Evolutionary conservation across 2,888 invertebrate genomes (phyloP).

Genomic region (Ochropleura plecta): DNA sequence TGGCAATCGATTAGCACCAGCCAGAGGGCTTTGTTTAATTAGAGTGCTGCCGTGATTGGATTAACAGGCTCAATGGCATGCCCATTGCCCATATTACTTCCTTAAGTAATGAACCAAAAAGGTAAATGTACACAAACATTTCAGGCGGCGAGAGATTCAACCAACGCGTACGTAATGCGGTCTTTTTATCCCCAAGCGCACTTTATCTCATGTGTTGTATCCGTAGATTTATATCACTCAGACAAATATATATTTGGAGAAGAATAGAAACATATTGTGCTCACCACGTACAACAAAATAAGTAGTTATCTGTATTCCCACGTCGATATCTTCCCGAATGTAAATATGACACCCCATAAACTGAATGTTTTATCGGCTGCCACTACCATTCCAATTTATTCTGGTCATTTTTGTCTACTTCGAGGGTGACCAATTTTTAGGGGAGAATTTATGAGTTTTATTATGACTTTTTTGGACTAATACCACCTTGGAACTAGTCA

Average conservation of each 20-base stretch:
- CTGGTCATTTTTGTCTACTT: constrained; percentile 89
- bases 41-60: constrained; percentile 84
- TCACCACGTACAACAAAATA: constrained; percentile 67
- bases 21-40: constrained; percentile 84
- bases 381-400: constrained; percentile 90
- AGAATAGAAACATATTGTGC: constrained; percentile 74
- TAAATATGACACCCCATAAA: constrained; percentile 91
- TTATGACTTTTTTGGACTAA: constrained; percentile 82
- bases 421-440: constrained; percentile 88
- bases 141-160: constrained; percentile 50
- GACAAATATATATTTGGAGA: constrained; percentile 48
- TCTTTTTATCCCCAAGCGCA: constrained; percentile 42
- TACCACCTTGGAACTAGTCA: constrained; percentile 74
- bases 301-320: constrained; percentile 84
- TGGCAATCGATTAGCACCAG: constrained; percentile 85
- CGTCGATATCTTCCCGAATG: constrained; percentile 86
- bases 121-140: constrained; percentile 67
- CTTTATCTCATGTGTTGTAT: constrained; percentile 44
- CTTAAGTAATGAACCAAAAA: constrained; percentile 74
- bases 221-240: constrained; percentile 51
- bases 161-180: constrained; percentile 44
- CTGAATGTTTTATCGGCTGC: constrained; percentile 89
- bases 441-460: constrained; percentile 86
- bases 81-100: constrained; percentile 70
- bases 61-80: constrained; percentile 75